These are phyloP conservation scores for Mythimna loreyi DNA, from an alignment of 2,888 invertebrate species.

Conservation along the genomic window DNA sequence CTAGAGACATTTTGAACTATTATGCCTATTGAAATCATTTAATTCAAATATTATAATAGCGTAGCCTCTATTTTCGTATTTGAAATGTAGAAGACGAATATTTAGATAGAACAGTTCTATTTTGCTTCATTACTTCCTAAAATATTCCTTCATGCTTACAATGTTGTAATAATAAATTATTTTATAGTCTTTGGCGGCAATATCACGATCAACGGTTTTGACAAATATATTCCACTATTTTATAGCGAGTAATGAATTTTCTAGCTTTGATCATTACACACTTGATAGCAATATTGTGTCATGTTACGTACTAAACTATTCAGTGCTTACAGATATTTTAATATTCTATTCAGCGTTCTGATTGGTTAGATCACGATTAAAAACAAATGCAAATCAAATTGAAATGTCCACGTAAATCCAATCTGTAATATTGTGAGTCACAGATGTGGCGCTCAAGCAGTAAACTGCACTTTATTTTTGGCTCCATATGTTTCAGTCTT, in stretches of 20 bases:
- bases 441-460: conserved; percentile 24
- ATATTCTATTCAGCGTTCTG: conserved; percentile 15
- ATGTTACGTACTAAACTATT: conserved; percentile 12
- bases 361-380: conserved; percentile 29
- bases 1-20: conserved; percentile 27
- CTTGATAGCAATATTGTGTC: conserved; percentile 23
- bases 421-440: conserved; percentile 29
- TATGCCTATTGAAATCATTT: conserved; percentile 30
- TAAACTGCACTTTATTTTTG: conserved; percentile 52
- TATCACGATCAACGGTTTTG: conserved; percentile 24
- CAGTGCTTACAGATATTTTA: not conserved
- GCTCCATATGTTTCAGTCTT: conserved; percentile 36
- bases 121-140: conserved; percentile 24
- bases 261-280: conserved; percentile 36
- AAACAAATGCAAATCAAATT: conserved; percentile 17
- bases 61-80: not conserved
- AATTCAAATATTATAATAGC: conserved; percentile 28
- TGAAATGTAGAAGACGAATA: conserved; percentile 14
- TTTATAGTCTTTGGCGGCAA: not conserved
- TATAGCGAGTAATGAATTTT: conserved; percentile 19
- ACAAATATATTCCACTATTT: conserved; percentile 24
- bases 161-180: conserved; percentile 1
- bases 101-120: conserved; percentile 22
- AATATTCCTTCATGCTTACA: conserved; percentile 6
- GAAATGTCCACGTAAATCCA: conserved; percentile 25